A percentile compares a stretch with the other conserved stretches of the same genome.
Conservation (phyloP, 2,888 invertebrate species). For the Drosophila formosana region DNA sequence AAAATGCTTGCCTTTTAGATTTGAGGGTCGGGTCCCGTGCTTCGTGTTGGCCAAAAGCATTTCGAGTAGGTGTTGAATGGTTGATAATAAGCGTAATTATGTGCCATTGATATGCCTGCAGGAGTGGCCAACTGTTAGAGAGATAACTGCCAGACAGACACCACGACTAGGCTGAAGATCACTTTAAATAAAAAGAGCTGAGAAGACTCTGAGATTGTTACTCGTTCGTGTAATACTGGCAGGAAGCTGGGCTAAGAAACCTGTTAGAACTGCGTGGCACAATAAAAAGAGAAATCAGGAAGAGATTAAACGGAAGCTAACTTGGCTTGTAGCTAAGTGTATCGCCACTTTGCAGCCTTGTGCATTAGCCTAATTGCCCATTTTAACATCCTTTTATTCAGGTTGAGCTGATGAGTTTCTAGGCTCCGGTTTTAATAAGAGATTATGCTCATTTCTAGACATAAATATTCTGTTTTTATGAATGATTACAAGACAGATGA, state of each 20-base stretch:
- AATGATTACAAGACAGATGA: too few relatives aligned
- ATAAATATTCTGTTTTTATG: not conserved
- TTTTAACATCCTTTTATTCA: constrained; percentile 1
- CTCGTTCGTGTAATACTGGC: constrained; percentile 1
- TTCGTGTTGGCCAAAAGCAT: constrained; percentile 39
- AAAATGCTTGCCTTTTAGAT: constrained; percentile 10
- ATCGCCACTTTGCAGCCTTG: not conserved
- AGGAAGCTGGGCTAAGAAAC: constrained; percentile 31
- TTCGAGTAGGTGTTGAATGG: constrained; percentile 82
- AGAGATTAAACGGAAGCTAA: constrained; percentile 22
- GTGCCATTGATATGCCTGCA: constrained; percentile 64
- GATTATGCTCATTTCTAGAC: not conserved
- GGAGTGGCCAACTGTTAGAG: constrained; percentile 51
- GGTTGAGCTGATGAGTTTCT: not conserved
- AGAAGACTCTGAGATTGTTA: not conserved
- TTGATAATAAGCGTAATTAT: constrained; percentile 81
- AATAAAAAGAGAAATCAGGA: constrained; percentile 27
- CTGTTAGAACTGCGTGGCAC: constrained; percentile 29
- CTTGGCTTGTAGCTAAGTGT: not conserved
- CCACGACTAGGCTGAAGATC: constrained; percentile 16
- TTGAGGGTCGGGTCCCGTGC: constrained; percentile 20
- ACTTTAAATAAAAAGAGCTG: constrained; percentile 11
- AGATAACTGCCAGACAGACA: constrained; percentile 14
- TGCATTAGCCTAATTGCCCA: constrained; percentile 1
- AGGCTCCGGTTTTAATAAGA: not conserved